phyloP scores from a whole-genome alignment of 1,140 invertebrate genomes.

The Artemia franciscana region DNA sequence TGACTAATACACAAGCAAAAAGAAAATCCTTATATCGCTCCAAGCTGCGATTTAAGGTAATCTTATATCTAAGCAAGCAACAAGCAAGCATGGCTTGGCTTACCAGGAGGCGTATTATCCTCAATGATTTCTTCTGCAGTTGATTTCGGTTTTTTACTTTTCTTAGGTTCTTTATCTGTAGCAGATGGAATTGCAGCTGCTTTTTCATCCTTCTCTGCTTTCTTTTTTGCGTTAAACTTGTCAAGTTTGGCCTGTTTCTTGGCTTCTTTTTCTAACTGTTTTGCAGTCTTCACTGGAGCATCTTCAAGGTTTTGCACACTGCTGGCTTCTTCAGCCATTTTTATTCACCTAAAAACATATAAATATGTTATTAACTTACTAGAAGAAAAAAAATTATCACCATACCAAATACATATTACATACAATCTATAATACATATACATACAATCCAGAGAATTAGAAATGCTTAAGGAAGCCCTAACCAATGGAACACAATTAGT shows the following conservation, averaged over 20 bases:
- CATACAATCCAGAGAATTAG: too few relatives aligned
- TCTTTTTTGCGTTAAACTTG: constrained; percentile 72
- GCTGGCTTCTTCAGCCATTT: background rate
- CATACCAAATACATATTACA: too few relatives aligned
- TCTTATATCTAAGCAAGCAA: too few relatives aligned
- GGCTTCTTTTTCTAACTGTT: constrained; percentile 70
- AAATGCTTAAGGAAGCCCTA: too few relatives aligned
- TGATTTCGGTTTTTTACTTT: constrained; percentile 14
- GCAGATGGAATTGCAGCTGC: constrained; percentile 22
- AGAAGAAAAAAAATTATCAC: background rate
- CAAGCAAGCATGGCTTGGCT: too few relatives aligned
- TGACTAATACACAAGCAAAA: too few relatives aligned
- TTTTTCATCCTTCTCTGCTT: constrained; percentile 47
- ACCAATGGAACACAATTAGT: too few relatives aligned
- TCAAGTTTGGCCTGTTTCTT: constrained; percentile 69
- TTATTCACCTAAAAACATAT: background rate
- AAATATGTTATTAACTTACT: background rate
- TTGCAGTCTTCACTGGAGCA: constrained; percentile 42
- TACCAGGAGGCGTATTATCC: background rate
- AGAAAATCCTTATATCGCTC: too few relatives aligned
- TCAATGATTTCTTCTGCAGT: background rate
- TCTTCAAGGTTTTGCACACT: background rate
- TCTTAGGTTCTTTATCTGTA: constrained; percentile 26
- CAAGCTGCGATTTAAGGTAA: too few relatives aligned
- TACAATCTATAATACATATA: too few relatives aligned